Evolutionary conservation across 1,140 invertebrate species (phyloP).

Genomic region (Phortica variegata): DNA sequence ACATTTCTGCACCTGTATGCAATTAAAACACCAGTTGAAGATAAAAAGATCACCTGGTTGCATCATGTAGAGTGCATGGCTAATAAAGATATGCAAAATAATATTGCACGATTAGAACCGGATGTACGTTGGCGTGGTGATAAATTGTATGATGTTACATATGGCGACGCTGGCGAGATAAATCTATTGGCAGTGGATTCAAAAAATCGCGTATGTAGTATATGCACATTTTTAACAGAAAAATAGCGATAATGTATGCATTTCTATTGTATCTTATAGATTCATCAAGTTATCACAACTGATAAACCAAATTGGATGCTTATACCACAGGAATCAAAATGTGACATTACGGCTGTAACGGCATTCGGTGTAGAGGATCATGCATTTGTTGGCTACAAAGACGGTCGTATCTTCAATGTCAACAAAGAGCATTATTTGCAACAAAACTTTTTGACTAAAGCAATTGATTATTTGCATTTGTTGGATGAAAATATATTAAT

Average conservation of each 20-base stretch:
- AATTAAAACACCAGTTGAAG: no score
- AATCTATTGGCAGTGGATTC: slow-evolving; percentile 15
- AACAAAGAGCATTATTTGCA: slow-evolving; percentile 1
- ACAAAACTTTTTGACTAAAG: background rate
- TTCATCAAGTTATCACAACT: no score
- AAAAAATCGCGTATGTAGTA: no score
- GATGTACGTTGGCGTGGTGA: slow-evolving; percentile 8
- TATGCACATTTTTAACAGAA: no score
- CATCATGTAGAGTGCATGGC: background rate
- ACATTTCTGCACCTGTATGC: no score
- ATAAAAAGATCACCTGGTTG: slow-evolving; percentile 10
- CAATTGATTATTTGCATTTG: slow-evolving; percentile 4
- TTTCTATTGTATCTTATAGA: no score
- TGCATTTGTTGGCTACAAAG: slow-evolving; percentile 4
- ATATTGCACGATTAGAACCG: background rate
- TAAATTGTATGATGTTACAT: no score
- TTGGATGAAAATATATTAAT: slow-evolving; percentile 4
- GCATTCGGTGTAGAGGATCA: background rate
- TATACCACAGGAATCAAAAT: background rate
- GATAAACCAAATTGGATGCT: slow-evolving; percentile 17
- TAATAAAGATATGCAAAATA: no score
- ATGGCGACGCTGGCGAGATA: background rate
- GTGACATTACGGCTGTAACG: slow-evolving; percentile 11
- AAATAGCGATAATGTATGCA: no score
- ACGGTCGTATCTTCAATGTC: slow-evolving; percentile 8